Percentiles rank a stretch among this genome's conserved stretches.
Conservation (phyloP, 1,140 invertebrate genomes). For the Spodoptera frugiperda region DNA sequence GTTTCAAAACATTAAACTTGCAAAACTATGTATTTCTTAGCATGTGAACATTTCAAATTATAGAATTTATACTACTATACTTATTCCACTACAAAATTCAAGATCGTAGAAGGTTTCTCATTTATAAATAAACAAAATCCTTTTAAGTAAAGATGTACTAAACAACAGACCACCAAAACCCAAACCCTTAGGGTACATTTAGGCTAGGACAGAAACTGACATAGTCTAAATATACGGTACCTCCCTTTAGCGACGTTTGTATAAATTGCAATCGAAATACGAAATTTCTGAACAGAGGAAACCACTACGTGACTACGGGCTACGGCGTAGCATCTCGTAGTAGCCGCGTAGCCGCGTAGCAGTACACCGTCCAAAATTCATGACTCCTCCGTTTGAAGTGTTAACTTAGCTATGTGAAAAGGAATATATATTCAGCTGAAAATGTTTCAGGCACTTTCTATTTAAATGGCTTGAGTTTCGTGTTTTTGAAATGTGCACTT, state of each 20-base stretch:
- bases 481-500: conserved; percentile 3
- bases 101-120: not conserved
- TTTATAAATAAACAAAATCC: not conserved
- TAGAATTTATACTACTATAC: no score
- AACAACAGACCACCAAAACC: no score
- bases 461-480: conserved; percentile 18
- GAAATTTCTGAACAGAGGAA: conserved; percentile 12
- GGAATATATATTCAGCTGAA: conserved; percentile 62
- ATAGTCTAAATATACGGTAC: no score
- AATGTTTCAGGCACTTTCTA: conserved; percentile 45
- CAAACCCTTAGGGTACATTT: no score
- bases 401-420: conserved; percentile 62
- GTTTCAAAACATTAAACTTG: no score
- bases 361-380: conserved; percentile 65
- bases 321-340: conserved; percentile 54
- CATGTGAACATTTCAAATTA: no score
- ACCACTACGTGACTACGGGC: conserved; percentile 28
- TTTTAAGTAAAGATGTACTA: not conserved
- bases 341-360: conserved; percentile 46
- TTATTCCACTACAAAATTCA: no score
- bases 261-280: conserved; percentile 28
- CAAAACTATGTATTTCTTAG: no score
- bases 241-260: not conserved
- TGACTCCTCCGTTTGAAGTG: conserved; percentile 64
- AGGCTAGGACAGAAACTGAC: no score